phyloP scores from a whole-genome alignment of 2,888 invertebrate genomes.

The Thyatira batis region DNA sequence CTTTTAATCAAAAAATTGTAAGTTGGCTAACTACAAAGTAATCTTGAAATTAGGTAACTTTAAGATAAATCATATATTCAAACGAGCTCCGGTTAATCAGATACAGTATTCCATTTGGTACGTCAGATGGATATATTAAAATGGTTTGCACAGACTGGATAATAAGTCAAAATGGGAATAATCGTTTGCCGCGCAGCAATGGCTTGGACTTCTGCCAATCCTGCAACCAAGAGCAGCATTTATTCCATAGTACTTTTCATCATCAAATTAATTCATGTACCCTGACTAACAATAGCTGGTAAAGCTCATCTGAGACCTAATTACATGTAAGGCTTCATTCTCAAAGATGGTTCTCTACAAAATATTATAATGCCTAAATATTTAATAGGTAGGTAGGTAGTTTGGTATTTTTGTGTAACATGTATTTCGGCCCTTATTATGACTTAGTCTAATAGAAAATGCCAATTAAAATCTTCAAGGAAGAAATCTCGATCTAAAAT shows the following conservation, averaged over 20 bases:
- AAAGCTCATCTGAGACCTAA: not conserved
- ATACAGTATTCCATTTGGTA: conserved; percentile 9
- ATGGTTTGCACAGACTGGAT: conserved; percentile 26
- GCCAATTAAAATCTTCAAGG: too few species aligned
- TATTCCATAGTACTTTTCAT: conserved; percentile 51
- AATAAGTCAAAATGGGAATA: conserved; percentile 52
- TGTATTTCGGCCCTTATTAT: too few species aligned
- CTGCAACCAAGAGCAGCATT: conserved; percentile 47
- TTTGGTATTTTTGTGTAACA: too few species aligned
- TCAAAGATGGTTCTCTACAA: too few species aligned
- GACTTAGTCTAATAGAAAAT: too few species aligned
- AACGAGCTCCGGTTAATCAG: not conserved
- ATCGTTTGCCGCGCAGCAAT: conserved; percentile 41
- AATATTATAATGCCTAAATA: not conserved
- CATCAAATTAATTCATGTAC: conserved; percentile 31
- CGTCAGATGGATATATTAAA: conserved; percentile 36
- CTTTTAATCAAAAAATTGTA: too few species aligned
- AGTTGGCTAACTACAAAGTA: not conserved
- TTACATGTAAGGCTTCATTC: too few species aligned
- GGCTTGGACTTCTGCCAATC: conserved; percentile 53
- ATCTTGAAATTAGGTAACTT: not conserved
- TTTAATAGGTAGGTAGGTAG: not conserved
- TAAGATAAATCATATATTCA: not conserved
- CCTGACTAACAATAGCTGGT: not conserved
- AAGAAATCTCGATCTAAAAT: too few species aligned